Base-by-base conservation (phyloP, 37 sponge, comb jelly and placozoan genomes). In the Cladorhizidae sp. region DNA sequence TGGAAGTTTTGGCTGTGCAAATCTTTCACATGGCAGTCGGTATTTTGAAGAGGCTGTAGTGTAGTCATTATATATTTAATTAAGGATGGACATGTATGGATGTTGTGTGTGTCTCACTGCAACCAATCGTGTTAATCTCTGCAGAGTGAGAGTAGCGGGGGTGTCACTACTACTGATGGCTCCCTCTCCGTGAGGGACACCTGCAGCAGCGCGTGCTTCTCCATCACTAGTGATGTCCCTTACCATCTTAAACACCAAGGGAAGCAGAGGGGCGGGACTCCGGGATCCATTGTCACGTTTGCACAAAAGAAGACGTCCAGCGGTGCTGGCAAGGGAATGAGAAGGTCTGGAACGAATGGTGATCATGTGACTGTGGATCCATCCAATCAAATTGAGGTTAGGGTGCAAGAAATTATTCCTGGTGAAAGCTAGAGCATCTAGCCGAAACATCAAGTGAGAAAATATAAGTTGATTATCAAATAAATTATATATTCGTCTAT, bases 111-210 rank as follows among this genome's bases (percentile, higher is more conserved):
- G 29, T 28, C 62, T 7, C 3, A 61, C 12, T 29, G 14, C 62
- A 15, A 28, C 3, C 29, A 61, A 15, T 33, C 21, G 28, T 67
- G 38, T 67, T 64, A 15, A 67, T 7, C 26, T 33, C 39, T 8
- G 12, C 49, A 78, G 86, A 69, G 79, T 45, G 86, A 85, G 39
- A 42, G 61, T 40, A 85, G 86, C 72, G 86, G 86, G 8, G 78
- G 72, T 43, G 64, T 78, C 36, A 68, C 15, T 43, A 7, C 57
- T 29, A 9, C 65, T 1, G 37, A 64, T 40, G 37, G 50, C 40
- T 35, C 63, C 50, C 23, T 43, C 35, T 35, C 65, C 40, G 3
- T 45, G 31, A 33, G 20, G 50, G 59, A 61, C 52, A 50, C 65
- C 29, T 71, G 14, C 14, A n/a, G 35, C 5, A 65, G 67, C 31